These are phyloP conservation scores for Fragum fragum DNA, from an alignment of 2,888 invertebrate genomes.

Conservation along the genomic window DNA sequence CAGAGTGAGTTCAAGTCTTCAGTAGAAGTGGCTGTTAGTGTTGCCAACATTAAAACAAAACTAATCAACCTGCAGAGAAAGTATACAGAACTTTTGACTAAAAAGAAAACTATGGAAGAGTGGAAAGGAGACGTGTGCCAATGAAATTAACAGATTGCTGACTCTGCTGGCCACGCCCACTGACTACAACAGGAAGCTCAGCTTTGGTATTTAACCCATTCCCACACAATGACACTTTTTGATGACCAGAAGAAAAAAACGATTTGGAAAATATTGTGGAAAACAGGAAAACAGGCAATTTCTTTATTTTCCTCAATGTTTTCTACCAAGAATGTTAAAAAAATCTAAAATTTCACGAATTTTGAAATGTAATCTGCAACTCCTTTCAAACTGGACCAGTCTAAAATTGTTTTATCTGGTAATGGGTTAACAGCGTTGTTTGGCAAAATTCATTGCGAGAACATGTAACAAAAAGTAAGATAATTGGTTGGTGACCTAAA, in stretches of 20 bases:
- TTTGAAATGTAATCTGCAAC: too few relatives aligned
- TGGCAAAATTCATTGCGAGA: too few relatives aligned
- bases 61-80: conserved; percentile 33
- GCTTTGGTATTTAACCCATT: not conserved
- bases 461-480: too few relatives aligned
- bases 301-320: too few relatives aligned
- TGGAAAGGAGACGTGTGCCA: not conserved
- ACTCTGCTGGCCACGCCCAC: not conserved
- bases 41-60: conserved; percentile 65
- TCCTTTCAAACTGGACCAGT: too few relatives aligned
- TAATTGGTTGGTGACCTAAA: too few relatives aligned
- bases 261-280: not conserved
- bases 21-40: conserved; percentile 55
- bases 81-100: conserved; percentile 30
- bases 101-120: conserved; percentile 36
- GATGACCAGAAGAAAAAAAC: not conserved
- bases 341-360: too few relatives aligned
- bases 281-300: not conserved
- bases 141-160: not conserved
- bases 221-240: not conserved
- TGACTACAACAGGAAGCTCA: not conserved
- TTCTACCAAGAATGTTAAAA: too few relatives aligned
- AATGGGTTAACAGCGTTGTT: too few relatives aligned
- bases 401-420: too few relatives aligned
- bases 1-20: conserved; percentile 91